These are phyloP conservation scores for Eptesicus fuscus DNA, from an alignment of 2,113 vertebrate genomes.

Conservation along the genomic window DNA sequence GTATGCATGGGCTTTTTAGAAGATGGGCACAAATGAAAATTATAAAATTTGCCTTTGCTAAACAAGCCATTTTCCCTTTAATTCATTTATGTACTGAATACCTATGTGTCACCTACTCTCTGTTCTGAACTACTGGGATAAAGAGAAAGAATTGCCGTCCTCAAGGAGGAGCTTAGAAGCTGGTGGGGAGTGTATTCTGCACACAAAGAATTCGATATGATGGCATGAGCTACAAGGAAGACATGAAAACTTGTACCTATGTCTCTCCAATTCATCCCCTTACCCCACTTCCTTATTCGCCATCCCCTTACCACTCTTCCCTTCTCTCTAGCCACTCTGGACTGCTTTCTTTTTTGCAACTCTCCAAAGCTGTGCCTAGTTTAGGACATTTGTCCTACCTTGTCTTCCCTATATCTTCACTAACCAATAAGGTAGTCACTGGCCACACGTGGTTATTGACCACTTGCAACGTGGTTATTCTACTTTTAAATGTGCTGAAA, in stretches of 20 bases:
- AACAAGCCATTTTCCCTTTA: neutral
- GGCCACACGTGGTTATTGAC: neutral
- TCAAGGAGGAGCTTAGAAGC: neutral
- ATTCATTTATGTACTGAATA: neutral
- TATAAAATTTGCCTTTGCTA: neutral
- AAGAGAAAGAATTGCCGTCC: neutral
- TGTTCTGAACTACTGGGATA: neutral
- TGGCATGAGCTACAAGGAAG: neutral
- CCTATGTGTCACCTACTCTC: neutral
- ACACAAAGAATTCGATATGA: neutral
- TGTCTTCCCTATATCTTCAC: neutral
- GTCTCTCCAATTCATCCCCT: neutral
- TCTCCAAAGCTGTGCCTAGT: neutral
- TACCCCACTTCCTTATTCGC: neutral
- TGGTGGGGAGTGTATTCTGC: no score
- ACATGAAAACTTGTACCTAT: accelerated
- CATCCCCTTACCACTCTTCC: neutral
- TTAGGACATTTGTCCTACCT: neutral
- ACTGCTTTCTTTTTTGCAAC: neutral
- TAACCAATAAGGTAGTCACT: neutral
- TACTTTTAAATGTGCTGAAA: neutral
- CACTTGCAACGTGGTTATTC: neutral
- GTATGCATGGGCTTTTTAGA: neutral
- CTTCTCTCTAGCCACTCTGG: neutral
- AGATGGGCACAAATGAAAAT: neutral